Base-by-base conservation (phyloP, 1,140 invertebrate species). In the Prorops nasuta region DNA sequence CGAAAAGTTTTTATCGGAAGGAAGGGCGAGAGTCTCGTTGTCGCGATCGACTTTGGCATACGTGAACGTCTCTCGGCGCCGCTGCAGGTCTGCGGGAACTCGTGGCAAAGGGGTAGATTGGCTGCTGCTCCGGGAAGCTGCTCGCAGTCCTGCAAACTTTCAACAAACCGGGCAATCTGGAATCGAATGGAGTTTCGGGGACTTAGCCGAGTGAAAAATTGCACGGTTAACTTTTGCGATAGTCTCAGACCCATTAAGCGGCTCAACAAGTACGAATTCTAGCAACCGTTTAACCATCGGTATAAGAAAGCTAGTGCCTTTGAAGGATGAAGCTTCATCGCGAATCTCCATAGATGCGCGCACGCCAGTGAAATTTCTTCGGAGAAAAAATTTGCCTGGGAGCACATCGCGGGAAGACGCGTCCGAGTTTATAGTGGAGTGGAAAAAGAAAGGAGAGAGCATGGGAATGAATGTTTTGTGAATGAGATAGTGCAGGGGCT, bases 201-300 rank as follows among this genome's bases (percentile, higher is more conserved):
- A 68, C 70, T 66, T 66, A 58, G 56, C 60, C 59, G 58, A 71
- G 67, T 71, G 67, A 72, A 72, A 72, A 72, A 72, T 72, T 67
- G 57, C 55, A 41, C 35, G 34, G 20, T 44, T 52, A 71, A 71
- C 59, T 69, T 72, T 68, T 52, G 20, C 58, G 52, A 50, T 60
- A 47, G 51, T 59, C 60, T 36, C 47, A 40, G 63, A 50, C 55
- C 65, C 54, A 71, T 71, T 69, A 69, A 58, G 55, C 59, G 57
- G 60, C 58, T 70, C 65, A 71, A 67, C 66, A 69, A 71, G 66
- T 70, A 64, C 60, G n/a, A 56, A 58, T 55, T 55, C 45, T 58
- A 31, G 56, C 55, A 63, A 61, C 46, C 46, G 51, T 55, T 54
- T 59, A 48, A 49, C 45, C 34, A 20, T 31, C 40, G 50, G 47